A percentile compares a stretch with the other conserved stretches of the same genome.
Evolutionary conservation across 2,113 vertebrate genomes (phyloP).

Genomic region (Mormyrus lacerda): DNA sequence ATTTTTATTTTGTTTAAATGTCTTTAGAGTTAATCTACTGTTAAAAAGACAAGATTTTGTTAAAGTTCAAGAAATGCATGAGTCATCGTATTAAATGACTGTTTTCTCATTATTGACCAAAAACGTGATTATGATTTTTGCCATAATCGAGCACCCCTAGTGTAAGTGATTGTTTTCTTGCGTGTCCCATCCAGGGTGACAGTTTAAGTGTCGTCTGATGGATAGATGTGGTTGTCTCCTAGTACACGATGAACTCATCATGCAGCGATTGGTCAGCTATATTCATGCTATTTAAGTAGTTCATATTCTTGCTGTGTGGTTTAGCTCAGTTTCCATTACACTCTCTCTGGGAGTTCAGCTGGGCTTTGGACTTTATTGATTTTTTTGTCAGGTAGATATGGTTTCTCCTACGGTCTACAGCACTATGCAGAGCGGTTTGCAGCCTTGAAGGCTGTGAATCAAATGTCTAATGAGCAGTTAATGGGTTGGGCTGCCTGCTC

Average conservation of each 20-base stretch:
- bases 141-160: neutral
- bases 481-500: neutral
- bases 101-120: neutral
- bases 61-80: neutral
- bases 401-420: neutral
- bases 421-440: neutral
- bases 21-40: neutral
- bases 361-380: neutral
- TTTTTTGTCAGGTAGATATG: slow-evolving; percentile 3
- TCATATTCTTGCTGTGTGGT: neutral
- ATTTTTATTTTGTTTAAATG: neutral
- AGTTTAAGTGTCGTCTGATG: neutral
- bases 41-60: neutral
- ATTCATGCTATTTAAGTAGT: neutral
- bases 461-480: neutral
- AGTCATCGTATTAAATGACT: neutral
- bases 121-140: neutral
- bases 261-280: neutral
- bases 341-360: neutral
- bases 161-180: neutral
- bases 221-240: neutral
- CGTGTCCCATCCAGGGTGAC: neutral
- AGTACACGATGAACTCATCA: neutral
- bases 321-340: neutral
- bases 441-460: neutral